Base-by-base conservation (phyloP, 2,797 vertebrate species). In the Acanthornis magna region DNA sequence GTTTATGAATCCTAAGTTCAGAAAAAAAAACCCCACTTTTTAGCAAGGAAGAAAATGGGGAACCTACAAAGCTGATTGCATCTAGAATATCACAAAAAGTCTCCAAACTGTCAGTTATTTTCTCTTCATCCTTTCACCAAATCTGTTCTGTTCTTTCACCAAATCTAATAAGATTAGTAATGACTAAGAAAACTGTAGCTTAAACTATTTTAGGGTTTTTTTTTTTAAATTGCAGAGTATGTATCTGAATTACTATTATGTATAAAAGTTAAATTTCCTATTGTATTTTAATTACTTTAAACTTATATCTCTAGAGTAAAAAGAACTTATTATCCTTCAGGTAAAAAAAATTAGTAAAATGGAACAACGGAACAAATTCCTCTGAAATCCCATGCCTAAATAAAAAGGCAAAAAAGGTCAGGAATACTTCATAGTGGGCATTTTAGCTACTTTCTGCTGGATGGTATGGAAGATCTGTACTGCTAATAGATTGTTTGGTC, bases 1-100 rank as follows among this genome's bases (percentile, higher is more conserved):
- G 7, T 40, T 75, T 47, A 71, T 74, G 21, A 85, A 57, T 50
- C 3, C 10, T 40, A 22, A 58, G 20, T 61, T 78, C 32, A 57
- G 43, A 10, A 12, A n/a, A 71, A 78, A 66, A 63, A 1, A 10
- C 0, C 0, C 1, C 5, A 50, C 18, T 43, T 79, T 73, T 79
- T 67, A 63, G 10, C 1, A 3, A 25, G 21, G 23, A 84, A 61
- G 19, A 54, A 93, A 86, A 80, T 57, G 6, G 4, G 4, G 29
- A 53, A 58, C 4, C 65, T 53, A 48, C 27, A 26, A 68, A 81
- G 12, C 3, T 7, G 20, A 32, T 45, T 38, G 2, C 40, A 50
- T 38, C 38, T 43, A 65, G 21, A 78, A 30, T 38, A 68, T 58
- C 11, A 50, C 8, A 57, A 61, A 78, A 50, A 36, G 2, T 65